A percentile compares a stretch with the other conserved stretches of the same genome.
These are phyloP conservation scores for Acanthococcus lagerstroemiae DNA, from an alignment of 2,888 invertebrate genomes.

Conservation along the genomic window DNA sequence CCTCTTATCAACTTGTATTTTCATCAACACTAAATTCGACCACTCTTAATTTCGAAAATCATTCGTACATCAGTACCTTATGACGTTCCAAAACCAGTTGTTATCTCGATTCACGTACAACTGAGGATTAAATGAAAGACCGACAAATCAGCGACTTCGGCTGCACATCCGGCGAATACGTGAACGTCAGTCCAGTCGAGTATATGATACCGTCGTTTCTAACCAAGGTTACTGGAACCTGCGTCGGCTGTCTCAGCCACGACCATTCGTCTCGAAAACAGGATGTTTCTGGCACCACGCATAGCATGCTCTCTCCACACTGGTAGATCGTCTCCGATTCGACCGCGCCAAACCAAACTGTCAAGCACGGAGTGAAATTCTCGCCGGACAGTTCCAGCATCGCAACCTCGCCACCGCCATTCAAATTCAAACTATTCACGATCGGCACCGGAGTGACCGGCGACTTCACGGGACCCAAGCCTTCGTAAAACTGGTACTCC, in stretches of 20 bases:
- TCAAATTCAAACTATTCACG: constrained; percentile 86
- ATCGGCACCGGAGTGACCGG: constrained; percentile 97
- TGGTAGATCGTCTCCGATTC: constrained; percentile 96
- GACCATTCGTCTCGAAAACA: constrained; percentile 93
- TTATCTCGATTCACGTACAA: too few relatives aligned
- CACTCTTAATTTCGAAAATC: too few relatives aligned
- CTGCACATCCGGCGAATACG: constrained; percentile 97
- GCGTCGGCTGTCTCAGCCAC: constrained; percentile 76
- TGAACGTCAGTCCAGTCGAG: constrained; percentile 93
- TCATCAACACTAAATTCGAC: too few relatives aligned
- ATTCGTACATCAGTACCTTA: too few relatives aligned
- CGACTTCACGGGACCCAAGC: constrained; percentile 90
- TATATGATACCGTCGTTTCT: constrained; percentile 97
- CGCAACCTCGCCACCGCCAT: constrained; percentile 97
- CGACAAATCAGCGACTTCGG: constrained; percentile 75
- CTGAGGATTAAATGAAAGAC: too few relatives aligned
- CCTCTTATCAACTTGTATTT: too few relatives aligned
- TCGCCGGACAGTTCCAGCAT: constrained; percentile 94
- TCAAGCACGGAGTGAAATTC: constrained; percentile 92
- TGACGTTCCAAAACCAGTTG: too few relatives aligned
- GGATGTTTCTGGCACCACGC: constrained; percentile 95
- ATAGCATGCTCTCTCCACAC: constrained; percentile 89
- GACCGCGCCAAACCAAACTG: constrained; percentile 94
- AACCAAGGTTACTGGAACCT: constrained; percentile 92
- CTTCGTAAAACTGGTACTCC: constrained; percentile 98